A percentile compares a stretch with the other conserved stretches of the same genome.
Evolutionary conservation across 2,888 invertebrate species (phyloP).

Genomic region (Ametastegia equiseti): DNA sequence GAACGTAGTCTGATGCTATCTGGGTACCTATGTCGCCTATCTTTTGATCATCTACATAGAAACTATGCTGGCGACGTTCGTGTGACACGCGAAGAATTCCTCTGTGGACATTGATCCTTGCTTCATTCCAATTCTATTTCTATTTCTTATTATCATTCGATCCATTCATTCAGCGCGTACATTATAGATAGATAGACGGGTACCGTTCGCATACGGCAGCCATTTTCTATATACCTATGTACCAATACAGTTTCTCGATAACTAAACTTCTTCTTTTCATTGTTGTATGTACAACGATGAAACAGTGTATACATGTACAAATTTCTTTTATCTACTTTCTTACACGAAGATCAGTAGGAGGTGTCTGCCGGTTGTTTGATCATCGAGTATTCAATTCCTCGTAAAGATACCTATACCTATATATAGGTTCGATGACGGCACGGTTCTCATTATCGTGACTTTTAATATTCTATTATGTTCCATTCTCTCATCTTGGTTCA

Average conservation of each 20-base stretch:
- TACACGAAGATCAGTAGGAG: not conserved
- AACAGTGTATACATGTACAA: too few relatives aligned
- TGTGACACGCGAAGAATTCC: slow-evolving; percentile 58
- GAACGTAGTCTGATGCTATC: not conserved
- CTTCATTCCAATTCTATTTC: not conserved
- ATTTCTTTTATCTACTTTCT: not conserved
- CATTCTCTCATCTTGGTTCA: too few relatives aligned
- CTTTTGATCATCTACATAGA: slow-evolving; percentile 26
- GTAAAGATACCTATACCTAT: not conserved
- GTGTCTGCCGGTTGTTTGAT: not conserved
- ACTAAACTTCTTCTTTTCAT: too few relatives aligned
- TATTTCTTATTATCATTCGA: slow-evolving; percentile 2
- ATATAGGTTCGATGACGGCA: not conserved
- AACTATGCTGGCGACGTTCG: slow-evolving; percentile 31
- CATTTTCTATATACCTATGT: too few relatives aligned
- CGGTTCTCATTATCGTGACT: slow-evolving; percentile 17
- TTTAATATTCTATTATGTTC: not conserved
- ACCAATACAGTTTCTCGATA: too few relatives aligned
- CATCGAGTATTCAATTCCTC: not conserved
- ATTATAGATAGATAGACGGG: too few relatives aligned
- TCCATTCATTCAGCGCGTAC: slow-evolving; percentile 36
- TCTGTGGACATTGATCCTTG: slow-evolving; percentile 56
- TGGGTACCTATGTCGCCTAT: not conserved
- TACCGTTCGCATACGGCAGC: too few relatives aligned
- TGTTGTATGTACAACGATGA: too few relatives aligned